Evolutionary conservation across 1,140 invertebrate genomes (phyloP), one percentile per base, ranked within the genome.

Genomic region (Hylaeus anthracinus): DNA sequence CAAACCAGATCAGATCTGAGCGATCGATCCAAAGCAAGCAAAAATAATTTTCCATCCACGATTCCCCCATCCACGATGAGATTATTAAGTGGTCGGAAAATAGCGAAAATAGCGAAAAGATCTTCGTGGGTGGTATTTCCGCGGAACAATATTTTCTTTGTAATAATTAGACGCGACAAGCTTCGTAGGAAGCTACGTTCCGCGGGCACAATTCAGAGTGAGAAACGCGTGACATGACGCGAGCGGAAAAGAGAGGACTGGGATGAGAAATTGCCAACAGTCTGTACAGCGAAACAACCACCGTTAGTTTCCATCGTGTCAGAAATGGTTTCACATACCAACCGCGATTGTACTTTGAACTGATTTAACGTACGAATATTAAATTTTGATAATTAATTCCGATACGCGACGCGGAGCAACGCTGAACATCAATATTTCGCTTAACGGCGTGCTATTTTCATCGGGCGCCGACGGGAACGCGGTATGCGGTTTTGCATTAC

Each of bases 101-200:
- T 26, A 26, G 26, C 26, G 26, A 26, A 26, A 26, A 26, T 26
- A 26, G 26, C 53, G 8, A 10, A 55, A 55, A 55, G 53, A 10
- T 2, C 8, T 58, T n/a, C 55, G 8, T 8, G 51, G 9, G 6
- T 10, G 6, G 51, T 51, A 51, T 51, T 45, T 26, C 9, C 5
- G 26, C 41, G 37, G 58, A 45, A 72, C 77, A 75, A 69, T 74
- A 80, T 67, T 69, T 65, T 67, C 67, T 65, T 67, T 66, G 75
- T 82, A 79, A 78, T 82, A 77, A 77, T 82, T 82, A 79, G 53
- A 79, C 75, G 5, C n/a, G 63, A 82, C 80, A 77, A 45, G 79
- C 55, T 37, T 8, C 48, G 65, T n/a, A 58, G 71, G 61, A 41
- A 53, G 48, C 79, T 45, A 48, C 64, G 45, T 75, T 75, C 56